phyloP scores from a whole-genome alignment of 2,888 invertebrate genomes.

The Mantis religiosa region DNA sequence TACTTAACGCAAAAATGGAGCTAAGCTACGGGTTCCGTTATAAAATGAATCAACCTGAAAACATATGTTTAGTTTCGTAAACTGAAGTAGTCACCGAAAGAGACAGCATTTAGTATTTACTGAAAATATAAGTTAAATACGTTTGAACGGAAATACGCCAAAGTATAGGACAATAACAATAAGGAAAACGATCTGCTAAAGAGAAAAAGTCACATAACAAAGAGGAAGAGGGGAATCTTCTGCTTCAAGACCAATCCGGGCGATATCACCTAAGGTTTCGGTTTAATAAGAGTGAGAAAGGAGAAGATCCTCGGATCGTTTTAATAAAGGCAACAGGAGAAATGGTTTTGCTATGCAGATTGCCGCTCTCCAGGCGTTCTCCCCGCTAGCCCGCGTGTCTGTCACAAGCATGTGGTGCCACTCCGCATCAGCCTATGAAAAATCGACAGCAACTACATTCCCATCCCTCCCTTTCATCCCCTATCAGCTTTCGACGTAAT shows the following conservation, averaged over 20 bases:
- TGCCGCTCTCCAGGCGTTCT: neutral
- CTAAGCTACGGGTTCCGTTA: too few species aligned
- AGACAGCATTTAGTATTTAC: too few species aligned
- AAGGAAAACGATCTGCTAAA: neutral
- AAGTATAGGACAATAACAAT: too few species aligned
- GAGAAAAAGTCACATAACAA: neutral
- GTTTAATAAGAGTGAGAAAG: neutral
- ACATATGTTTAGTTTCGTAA: too few species aligned
- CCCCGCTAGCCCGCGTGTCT: neutral
- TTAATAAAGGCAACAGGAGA: slow-evolving; percentile 26
- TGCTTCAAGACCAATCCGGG: neutral
- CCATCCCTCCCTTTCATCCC: neutral
- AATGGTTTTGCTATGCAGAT: slow-evolving; percentile 28
- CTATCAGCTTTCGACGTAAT: slow-evolving; percentile 18
- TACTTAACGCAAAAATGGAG: too few species aligned
- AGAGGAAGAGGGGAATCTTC: neutral
- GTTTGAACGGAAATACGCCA: too few species aligned
- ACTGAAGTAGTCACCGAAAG: too few species aligned
- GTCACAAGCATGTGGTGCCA: slow-evolving; percentile 22
- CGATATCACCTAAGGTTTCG: slow-evolving; percentile 1
- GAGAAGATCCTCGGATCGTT: slow-evolving; percentile 11
- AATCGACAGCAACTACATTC: slow-evolving; percentile 24
- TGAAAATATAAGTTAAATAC: too few species aligned
- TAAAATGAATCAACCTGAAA: too few species aligned
- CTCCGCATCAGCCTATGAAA: slow-evolving; percentile 22